These are phyloP conservation scores for Gambelia wislizenii DNA, from an alignment of 2,797 vertebrate species.

Conservation along the genomic window DNA sequence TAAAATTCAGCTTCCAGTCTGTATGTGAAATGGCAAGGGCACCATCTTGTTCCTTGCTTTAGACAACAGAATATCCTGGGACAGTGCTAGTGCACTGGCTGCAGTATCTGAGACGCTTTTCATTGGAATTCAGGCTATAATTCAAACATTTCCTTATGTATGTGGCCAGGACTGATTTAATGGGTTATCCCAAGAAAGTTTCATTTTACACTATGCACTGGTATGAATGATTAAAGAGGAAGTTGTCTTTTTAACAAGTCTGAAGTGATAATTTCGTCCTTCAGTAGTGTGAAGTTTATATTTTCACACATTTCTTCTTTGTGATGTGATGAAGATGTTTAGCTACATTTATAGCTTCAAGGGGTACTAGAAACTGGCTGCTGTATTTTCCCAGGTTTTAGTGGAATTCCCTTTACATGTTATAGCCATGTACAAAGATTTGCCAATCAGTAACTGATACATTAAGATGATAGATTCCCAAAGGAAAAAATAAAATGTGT, in stretches of 20 bases:
- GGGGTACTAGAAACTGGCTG: slow-evolving; percentile 46
- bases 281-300: slow-evolving; percentile 75
- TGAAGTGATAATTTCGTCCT: slow-evolving; percentile 78
- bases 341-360: slow-evolving; percentile 37
- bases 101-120: background rate
- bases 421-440: slow-evolving; percentile 72
- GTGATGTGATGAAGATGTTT: slow-evolving; percentile 50
- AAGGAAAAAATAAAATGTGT: slow-evolving; percentile 53
- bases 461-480: slow-evolving; percentile 60
- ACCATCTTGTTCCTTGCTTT: background rate
- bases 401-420: slow-evolving; percentile 68
- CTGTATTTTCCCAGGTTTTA: slow-evolving; percentile 49
- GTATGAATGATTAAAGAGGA: slow-evolving; percentile 69
- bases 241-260: slow-evolving; percentile 77
- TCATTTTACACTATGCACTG: slow-evolving; percentile 71
- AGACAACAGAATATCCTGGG: background rate
- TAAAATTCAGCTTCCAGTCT: background rate
- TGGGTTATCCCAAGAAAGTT: slow-evolving; percentile 76
- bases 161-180: slow-evolving; percentile 65
- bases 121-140: background rate
- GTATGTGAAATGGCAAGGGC: background rate
- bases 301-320: slow-evolving; percentile 77
- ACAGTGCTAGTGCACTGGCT: background rate
- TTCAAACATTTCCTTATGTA: slow-evolving; percentile 45
- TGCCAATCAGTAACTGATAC: slow-evolving; percentile 66